Evolutionary conservation across 2,888 invertebrate species (phyloP), one percentile per base, ranked within the genome.

Genomic region (Gastracanthus pulcherrimus): DNA sequence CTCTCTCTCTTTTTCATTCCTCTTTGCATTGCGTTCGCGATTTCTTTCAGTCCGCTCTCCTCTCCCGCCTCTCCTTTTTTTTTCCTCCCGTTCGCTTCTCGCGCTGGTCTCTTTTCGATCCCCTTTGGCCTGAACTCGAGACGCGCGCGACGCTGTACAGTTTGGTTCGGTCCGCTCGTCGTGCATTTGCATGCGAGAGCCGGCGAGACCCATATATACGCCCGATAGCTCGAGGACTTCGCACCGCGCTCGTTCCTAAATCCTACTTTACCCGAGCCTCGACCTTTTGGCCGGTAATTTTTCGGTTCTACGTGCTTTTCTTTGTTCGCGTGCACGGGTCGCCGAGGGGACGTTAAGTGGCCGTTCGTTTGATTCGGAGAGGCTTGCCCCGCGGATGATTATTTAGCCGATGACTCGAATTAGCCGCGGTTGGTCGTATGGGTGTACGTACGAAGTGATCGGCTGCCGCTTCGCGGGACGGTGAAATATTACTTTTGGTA

Each of bases 401-500:
- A 48, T 74, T 62, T 62, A 31, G 34, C 74, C 36, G 16, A 74
- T n/a, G 45, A 45, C 58, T 62, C 60, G 31, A 74, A 74, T 74
- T 62, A 62, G 23, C 23, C 41, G 36, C 26, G 41, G 72, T 60
- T 45, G 62, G 13, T n/a, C 13, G 23, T 19, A 51, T 38, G 9
- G 13, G 38, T 38, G n/a, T n/a, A n/a, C 13, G 41, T 0, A 9
- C 38, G 29, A 72, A 72, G 60, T 62, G 29, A 72, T 72, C 41
- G 19, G 31, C n/a, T n/a, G n/a, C n/a, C n/a, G n/a, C n/a, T n/a
- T n/a, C n/a, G n/a, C n/a, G n/a, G 11, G 41, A 45, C 31, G 2
- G 7, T 23, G 51, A 51, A 23, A 23, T 51, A 51, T 51, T 51
- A 23, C 51, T 51, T 51, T 51, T 51, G 23, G 26, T 26, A n/a